These are phyloP conservation scores for Hyles vespertilio DNA, from an alignment of 1,140 invertebrate species.

Conservation along the genomic window DNA sequence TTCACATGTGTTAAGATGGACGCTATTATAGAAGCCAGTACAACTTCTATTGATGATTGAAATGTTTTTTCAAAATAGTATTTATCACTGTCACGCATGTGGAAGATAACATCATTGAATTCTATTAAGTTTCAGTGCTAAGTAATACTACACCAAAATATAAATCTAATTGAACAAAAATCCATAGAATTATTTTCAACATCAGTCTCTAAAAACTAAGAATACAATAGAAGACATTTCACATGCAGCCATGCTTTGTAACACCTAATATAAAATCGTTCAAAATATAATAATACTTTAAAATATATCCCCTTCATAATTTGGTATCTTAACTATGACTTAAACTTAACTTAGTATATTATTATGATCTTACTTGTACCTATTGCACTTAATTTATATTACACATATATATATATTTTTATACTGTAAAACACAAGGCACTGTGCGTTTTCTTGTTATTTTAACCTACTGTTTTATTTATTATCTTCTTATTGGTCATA, in stretches of 20 bases:
- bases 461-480: background rate
- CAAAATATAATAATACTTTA: conserved; percentile 22
- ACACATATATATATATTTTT: conserved; percentile 30
- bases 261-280: conserved; percentile 15
- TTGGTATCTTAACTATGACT: conserved; percentile 7
- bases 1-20: no score
- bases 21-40: no score
- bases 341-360: conserved; percentile 25
- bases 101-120: no score
- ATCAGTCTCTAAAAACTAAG: conserved; percentile 6
- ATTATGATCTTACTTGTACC: conserved; percentile 49
- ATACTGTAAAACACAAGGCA: conserved; percentile 31
- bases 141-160: no score
- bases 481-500: no score
- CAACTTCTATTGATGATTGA: no score
- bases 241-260: conserved; percentile 43
- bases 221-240: background rate
- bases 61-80: no score
- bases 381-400: conserved; percentile 32
- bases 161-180: no score
- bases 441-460: conserved; percentile 37
- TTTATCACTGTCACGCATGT: no score
- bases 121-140: no score
- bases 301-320: conserved; percentile 4
- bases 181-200: no score